Evolutionary conservation across 2,888 invertebrate genomes (phyloP).

Genomic region (Drosophila recens): DNA sequence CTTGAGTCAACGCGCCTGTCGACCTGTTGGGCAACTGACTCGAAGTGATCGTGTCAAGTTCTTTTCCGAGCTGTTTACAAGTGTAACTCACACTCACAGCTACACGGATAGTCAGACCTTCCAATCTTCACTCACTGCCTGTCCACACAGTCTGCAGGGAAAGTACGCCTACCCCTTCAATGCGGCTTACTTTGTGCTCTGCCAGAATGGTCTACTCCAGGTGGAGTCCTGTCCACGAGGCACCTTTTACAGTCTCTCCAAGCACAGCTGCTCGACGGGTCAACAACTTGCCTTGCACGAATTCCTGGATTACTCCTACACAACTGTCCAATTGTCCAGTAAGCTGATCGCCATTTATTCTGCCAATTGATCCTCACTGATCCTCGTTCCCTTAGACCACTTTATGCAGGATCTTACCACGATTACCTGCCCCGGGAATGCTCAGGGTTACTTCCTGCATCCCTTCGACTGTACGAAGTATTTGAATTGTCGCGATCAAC

Average conservation of each 20-base stretch:
- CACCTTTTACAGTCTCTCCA: constrained; percentile 87
- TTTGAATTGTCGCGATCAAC: constrained; percentile 88
- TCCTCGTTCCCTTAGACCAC: constrained; percentile 67
- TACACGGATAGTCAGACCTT: constrained; percentile 39
- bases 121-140: constrained; percentile 66
- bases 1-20: constrained; percentile 59
- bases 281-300: constrained; percentile 84
- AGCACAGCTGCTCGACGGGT: constrained; percentile 87
- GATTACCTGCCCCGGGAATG: constrained; percentile 85
- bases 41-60: constrained; percentile 59
- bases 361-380: constrained; percentile 7
- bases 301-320: constrained; percentile 22
- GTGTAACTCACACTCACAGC: constrained; percentile 36
- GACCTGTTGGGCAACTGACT: constrained; percentile 44
- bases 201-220: constrained; percentile 87
- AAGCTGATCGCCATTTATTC: constrained; percentile 12
- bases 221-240: constrained; percentile 88
- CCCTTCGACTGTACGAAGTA: constrained; percentile 88
- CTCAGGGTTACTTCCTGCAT: constrained; percentile 85
- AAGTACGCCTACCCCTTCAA: constrained; percentile 87
- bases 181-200: constrained; percentile 88
- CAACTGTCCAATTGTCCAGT: constrained; percentile 6
- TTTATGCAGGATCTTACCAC: constrained; percentile 52
- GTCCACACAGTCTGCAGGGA: constrained; percentile 86
- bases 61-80: constrained; percentile 38